Base-by-base conservation (phyloP, 2,888 invertebrate species). In the Andrena camellia region DNA sequence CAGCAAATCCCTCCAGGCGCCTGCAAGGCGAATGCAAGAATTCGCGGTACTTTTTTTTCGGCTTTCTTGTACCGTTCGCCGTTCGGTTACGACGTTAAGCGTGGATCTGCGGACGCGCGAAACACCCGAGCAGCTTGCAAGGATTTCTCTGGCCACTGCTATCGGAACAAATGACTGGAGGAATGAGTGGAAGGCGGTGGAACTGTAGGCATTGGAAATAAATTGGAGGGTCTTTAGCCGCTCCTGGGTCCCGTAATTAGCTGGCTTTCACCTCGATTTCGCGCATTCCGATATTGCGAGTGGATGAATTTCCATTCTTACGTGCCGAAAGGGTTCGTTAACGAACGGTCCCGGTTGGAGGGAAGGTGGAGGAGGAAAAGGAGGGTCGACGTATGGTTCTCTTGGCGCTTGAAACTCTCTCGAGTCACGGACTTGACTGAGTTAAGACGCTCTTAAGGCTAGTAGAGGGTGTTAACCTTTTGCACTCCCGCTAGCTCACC, bases 381-480 rank as follows among this genome's bases (percentile, higher is more conserved):
- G 35, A 31, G 69, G 31, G 26, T 33, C 23, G 42, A 54, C 59
- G 33, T 23, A 42, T 33, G 64, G 42, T 52, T 35, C 70, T 59
- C 62, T 66, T 75, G 31, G 64, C 64, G 50, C 88, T 90, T 72
- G 81, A 66, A 77, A 86, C 81, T 86, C 81, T 83, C 84, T 83
- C 81, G 85, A 90, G 88, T 90, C 89, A 90, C 80, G 87, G 87
- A 86, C 85, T 90, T 88, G 86, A 89, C 86, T 88, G 89, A 90
- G 90, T 90, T 91, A 91, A 90, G 87, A 86, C 73, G 78, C 86
- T 87, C 84, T 87, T 87, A 84, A 84, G 86, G 90, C 90, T 90
- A 90, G 85, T 86, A 89, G 88, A 92, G 92, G 91, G 90, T 92
- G 92, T 91, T 92, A 90, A 91, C 92, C 92, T 92, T 89, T 86